phyloP scores from a whole-genome alignment of 1,140 invertebrate genomes.

The Caenorhabditis remanei region DNA sequence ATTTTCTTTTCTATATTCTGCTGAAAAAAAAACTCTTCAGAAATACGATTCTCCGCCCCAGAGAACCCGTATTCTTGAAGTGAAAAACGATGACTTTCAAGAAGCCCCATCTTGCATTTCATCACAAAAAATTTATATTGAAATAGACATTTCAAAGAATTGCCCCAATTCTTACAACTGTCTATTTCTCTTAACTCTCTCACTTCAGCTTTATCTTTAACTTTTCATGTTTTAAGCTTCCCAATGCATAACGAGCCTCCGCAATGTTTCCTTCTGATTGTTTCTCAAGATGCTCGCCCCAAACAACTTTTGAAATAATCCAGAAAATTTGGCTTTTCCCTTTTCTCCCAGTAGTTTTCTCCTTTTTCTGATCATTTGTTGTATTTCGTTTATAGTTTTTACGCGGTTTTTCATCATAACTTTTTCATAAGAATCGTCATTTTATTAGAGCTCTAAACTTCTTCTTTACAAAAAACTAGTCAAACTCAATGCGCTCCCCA shows the following conservation, averaged over 20 bases:
- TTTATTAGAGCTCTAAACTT: conserved; percentile 11
- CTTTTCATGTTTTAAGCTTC: conserved; percentile 55
- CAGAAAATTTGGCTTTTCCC: neutral
- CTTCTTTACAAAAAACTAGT: conserved; percentile 17
- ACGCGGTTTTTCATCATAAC: conserved; percentile 17
- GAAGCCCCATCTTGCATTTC: conserved; percentile 29
- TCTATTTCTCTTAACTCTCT: neutral
- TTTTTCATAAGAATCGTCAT: neutral
- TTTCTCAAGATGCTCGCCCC: conserved; percentile 10
- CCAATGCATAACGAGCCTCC: neutral
- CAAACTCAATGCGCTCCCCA: conserved; percentile 46
- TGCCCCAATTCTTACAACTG: conserved; percentile 24
- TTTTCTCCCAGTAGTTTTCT: neutral
- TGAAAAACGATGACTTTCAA: conserved; percentile 15
- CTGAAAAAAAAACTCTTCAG: neutral
- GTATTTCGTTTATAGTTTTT: conserved; percentile 42
- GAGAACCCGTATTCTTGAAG: neutral
- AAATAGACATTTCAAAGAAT: conserved; percentile 13
- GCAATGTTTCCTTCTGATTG: neutral
- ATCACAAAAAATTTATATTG: neutral
- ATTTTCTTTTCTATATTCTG: neutral
- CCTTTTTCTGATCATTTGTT: neutral
- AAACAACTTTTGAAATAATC: neutral
- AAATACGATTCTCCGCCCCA: conserved; percentile 17
- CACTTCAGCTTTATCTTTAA: conserved; percentile 43